phyloP scores from a whole-genome alignment of 2,797 vertebrate genomes.

The Lates japonicus region DNA sequence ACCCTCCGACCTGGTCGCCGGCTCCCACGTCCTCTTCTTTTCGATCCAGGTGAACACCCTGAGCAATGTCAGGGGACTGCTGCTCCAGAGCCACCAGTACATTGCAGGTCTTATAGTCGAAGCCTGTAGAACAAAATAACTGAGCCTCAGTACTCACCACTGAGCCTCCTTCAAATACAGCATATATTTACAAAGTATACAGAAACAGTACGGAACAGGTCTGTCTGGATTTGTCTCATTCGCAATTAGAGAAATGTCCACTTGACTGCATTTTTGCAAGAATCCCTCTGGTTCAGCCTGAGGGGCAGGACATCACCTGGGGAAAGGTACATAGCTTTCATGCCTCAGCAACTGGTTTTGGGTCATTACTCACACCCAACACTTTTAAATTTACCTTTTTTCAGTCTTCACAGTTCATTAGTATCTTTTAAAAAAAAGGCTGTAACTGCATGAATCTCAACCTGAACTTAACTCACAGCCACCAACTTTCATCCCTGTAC shows the following conservation, averaged over 20 bases:
- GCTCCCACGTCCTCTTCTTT: conserved; percentile 95
- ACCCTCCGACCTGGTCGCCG: conserved; percentile 91
- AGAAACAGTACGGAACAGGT: neutral
- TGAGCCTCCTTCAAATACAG: neutral
- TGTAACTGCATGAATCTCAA: neutral
- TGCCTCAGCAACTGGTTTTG: neutral
- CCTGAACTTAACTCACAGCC: neutral
- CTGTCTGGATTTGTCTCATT: neutral
- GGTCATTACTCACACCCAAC: neutral
- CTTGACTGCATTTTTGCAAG: neutral
- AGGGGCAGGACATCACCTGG: neutral
- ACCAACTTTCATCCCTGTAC: conserved; percentile 66
- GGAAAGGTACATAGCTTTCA: neutral
- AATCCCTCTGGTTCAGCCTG: neutral
- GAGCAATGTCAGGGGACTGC: conserved; percentile 96
- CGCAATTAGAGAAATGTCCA: neutral
- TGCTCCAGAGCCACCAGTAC: conserved; percentile 97
- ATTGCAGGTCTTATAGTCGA: conserved; percentile 97
- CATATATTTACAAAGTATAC: no score
- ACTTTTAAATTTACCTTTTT: neutral
- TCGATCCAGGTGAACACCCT: conserved; percentile 94
- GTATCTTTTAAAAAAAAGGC: neutral
- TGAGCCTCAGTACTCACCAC: neutral
- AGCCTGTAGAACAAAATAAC: conserved; percentile 83
- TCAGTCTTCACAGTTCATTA: neutral